Percentiles rank a stretch among this genome's conserved stretches.
phyloP scores from a whole-genome alignment of 2,797 vertebrate genomes.

The Anisognathus igniventris region DNA sequence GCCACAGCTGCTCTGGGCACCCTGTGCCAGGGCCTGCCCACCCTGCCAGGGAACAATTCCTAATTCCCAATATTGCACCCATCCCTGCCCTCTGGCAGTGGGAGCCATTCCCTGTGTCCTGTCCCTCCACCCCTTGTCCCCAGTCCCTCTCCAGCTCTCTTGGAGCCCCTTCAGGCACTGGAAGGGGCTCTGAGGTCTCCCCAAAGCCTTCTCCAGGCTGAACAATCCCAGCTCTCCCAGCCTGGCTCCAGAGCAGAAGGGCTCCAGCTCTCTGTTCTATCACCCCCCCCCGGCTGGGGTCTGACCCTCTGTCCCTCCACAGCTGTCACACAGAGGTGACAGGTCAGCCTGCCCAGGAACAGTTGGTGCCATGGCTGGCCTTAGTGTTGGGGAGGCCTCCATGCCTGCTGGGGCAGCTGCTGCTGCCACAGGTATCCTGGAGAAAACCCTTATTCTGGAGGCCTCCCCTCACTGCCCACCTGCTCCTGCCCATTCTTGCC shows the following conservation, averaged over 20 bases:
- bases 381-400: not conserved
- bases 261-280: not conserved
- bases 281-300: not conserved
- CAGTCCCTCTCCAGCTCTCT: not conserved
- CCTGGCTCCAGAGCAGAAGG: not conserved
- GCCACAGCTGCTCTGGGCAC: not conserved
- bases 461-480: not conserved
- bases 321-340: not conserved
- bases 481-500: not conserved
- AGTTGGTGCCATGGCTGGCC: not conserved
- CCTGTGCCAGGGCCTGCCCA: not conserved
- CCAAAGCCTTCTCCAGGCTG: not conserved
- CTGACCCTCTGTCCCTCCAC: not conserved
- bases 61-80: not conserved
- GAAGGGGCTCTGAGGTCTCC: not conserved
- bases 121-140: not conserved
- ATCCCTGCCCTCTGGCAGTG: not conserved
- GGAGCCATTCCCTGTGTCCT: not conserved
- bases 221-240: not conserved
- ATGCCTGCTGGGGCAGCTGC: not conserved
- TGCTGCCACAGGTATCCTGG: not conserved
- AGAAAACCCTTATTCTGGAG: not conserved
- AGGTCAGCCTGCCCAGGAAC: not conserved
- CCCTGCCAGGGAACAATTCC: not conserved
- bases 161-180: not conserved